phyloP scores from a whole-genome alignment of 2,888 invertebrate species.

The Scaptomyza parva region DNA sequence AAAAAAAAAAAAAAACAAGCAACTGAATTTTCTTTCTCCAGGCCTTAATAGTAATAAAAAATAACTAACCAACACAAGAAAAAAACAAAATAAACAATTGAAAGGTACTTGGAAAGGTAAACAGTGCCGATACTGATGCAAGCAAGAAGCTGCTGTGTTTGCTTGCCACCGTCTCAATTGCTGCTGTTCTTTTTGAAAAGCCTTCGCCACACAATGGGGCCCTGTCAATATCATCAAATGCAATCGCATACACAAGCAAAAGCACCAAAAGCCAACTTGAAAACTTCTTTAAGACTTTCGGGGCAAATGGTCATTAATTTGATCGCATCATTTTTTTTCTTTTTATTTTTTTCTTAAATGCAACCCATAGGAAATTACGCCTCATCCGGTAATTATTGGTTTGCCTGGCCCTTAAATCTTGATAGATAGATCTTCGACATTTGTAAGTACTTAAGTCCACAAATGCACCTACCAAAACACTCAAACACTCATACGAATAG shows the following conservation, averaged over 20 bases:
- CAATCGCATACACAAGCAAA: slow-evolving; percentile 44
- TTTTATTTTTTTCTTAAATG: slow-evolving; percentile 44
- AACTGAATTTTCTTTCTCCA: slow-evolving; percentile 54
- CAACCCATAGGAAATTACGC: slow-evolving; percentile 72
- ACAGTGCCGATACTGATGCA: slow-evolving; percentile 28
- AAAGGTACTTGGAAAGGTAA: slow-evolving; percentile 72
- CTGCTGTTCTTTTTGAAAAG: slow-evolving; percentile 44
- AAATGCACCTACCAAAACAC: slow-evolving; percentile 5
- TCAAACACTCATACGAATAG: not conserved
- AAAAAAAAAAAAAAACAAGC: slow-evolving; percentile 5
- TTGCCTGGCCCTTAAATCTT: slow-evolving; percentile 62
- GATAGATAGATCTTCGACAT: slow-evolving; percentile 69
- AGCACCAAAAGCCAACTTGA: slow-evolving; percentile 25
- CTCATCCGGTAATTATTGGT: slow-evolving; percentile 79
- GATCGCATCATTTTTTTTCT: slow-evolving; percentile 66
- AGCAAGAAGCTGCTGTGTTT: slow-evolving; percentile 10
- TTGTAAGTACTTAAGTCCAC: slow-evolving; percentile 33
- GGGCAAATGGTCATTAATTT: slow-evolving; percentile 58
- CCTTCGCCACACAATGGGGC: slow-evolving; percentile 25
- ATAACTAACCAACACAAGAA: slow-evolving; percentile 7
- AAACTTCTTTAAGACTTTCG: slow-evolving; percentile 54
- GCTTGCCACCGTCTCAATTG: slow-evolving; percentile 42
- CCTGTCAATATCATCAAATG: slow-evolving; percentile 55
- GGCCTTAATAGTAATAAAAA: slow-evolving; percentile 36
- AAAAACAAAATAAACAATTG: slow-evolving; percentile 55